Conservation (phyloP, 2,113 vertebrate species). For the Synchiropus splendidus region DNA sequence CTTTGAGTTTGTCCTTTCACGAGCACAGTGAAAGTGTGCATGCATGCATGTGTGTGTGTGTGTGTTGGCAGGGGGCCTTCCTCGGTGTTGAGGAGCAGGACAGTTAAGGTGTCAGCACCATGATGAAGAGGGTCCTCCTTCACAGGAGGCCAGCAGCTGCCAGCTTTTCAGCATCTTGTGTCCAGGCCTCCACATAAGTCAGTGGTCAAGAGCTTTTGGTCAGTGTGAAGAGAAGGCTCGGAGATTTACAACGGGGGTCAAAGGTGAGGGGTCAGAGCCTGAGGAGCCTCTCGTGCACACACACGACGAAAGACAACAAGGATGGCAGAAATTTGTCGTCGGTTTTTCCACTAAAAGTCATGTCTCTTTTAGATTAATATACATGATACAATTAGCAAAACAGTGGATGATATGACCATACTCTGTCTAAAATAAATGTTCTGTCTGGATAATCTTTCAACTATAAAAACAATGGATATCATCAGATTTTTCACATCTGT, state of each 20-base stretch:
- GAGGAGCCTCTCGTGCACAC: slow-evolving; percentile 21
- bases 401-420: no score
- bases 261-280: slow-evolving; percentile 31
- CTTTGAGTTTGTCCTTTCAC: slow-evolving; percentile 52
- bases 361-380: no score
- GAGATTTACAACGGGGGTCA: slow-evolving; percentile 38
- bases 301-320: neutral
- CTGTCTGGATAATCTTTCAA: no score
- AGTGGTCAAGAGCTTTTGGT: slow-evolving; percentile 45
- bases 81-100: slow-evolving; percentile 54
- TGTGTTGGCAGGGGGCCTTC: slow-evolving; percentile 51
- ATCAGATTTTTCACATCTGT: no score
- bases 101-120: slow-evolving; percentile 83
- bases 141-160: slow-evolving; percentile 90
- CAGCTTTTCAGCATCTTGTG: slow-evolving; percentile 91
- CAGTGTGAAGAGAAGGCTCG: slow-evolving; percentile 31
- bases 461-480: no score
- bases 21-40: slow-evolving; percentile 34
- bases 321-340: no score
- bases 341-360: neutral
- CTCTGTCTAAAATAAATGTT: no score
- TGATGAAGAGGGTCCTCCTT: slow-evolving; percentile 81
- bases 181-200: slow-evolving; percentile 59
- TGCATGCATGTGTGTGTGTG: slow-evolving; percentile 26
- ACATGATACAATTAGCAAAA: no score